Percentiles rank a stretch among this genome's conserved stretches.
Evolutionary conservation across 2,888 invertebrate genomes (phyloP).

Genomic region (Mythimna ferrago): DNA sequence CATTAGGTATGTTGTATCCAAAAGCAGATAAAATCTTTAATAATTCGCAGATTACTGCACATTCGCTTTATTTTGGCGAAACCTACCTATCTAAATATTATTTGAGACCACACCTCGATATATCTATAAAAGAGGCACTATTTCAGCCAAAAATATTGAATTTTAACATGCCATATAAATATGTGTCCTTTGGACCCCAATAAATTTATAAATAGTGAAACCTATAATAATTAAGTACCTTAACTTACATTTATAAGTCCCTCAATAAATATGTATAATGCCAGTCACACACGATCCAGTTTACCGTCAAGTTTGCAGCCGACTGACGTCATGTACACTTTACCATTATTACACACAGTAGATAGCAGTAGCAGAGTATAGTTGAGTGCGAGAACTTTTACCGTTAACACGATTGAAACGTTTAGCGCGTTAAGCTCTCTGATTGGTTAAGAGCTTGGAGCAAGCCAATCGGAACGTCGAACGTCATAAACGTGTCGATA

Average conservation of each 20-base stretch:
- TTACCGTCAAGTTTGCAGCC: no score
- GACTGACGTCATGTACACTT: no score
- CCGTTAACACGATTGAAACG: no score
- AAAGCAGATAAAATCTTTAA: neutral
- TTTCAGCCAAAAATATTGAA: neutral
- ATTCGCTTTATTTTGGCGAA: neutral
- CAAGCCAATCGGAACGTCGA: no score
- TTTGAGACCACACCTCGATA: neutral
- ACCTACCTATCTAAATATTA: conserved; percentile 1
- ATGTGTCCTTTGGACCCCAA: neutral
- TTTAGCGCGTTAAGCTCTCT: no score
- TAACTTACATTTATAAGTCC: neutral
- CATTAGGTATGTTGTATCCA: neutral
- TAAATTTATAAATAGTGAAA: neutral
- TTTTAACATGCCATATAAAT: neutral
- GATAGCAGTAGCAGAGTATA: no score
- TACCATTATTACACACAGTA: no score
- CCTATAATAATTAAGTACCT: no score
- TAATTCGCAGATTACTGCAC: neutral
- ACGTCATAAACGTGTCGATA: no score
- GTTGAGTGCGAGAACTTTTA: no score
- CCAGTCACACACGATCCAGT: no score
- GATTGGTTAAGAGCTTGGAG: no score
- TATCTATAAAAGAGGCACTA: neutral
- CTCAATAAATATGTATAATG: neutral